phyloP scores from a whole-genome alignment of 2,888 invertebrate species.

The Helobdella robusta region DNA sequence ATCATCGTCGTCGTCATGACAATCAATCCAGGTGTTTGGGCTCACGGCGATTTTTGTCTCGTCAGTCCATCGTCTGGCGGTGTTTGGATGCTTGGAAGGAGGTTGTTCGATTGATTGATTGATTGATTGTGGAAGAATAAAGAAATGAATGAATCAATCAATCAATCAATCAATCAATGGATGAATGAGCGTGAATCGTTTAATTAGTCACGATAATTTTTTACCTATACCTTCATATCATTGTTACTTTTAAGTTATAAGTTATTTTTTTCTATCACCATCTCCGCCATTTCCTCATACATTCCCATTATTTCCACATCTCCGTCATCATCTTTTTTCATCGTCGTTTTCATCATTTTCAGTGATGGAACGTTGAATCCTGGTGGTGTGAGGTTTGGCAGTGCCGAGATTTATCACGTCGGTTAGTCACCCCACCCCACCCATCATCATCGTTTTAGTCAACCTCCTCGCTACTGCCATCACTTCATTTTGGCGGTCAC shows the following conservation, averaged over 20 bases:
- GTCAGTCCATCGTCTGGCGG: conserved; percentile 53
- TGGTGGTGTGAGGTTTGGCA: conserved; percentile 56
- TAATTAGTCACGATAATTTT: not conserved
- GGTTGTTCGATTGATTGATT: too few relatives aligned
- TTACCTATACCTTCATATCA: not conserved
- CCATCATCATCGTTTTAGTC: too few relatives aligned
- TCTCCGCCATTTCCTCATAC: too few relatives aligned
- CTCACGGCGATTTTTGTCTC: conserved; percentile 55
- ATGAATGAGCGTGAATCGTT: too few relatives aligned
- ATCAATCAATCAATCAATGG: too few relatives aligned
- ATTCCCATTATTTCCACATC: too few relatives aligned
- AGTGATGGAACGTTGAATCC: conserved; percentile 57
- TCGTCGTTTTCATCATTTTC: conserved; percentile 28
- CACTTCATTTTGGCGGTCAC: too few relatives aligned
- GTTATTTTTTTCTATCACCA: too few relatives aligned
- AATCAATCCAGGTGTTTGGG: conserved; percentile 51
- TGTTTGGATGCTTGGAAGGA: conserved; percentile 55
- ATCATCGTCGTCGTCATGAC: not conserved
- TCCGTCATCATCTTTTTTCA: too few relatives aligned
- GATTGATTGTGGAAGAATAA: too few relatives aligned
- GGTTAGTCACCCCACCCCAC: conserved; percentile 46
- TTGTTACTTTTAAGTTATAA: not conserved
- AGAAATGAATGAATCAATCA: too few relatives aligned
- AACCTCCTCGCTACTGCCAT: not conserved
- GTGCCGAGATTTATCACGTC: conserved; percentile 56